Base-by-base conservation (phyloP, 1,140 invertebrate genomes). In the Drosophila nannoptera region DNA sequence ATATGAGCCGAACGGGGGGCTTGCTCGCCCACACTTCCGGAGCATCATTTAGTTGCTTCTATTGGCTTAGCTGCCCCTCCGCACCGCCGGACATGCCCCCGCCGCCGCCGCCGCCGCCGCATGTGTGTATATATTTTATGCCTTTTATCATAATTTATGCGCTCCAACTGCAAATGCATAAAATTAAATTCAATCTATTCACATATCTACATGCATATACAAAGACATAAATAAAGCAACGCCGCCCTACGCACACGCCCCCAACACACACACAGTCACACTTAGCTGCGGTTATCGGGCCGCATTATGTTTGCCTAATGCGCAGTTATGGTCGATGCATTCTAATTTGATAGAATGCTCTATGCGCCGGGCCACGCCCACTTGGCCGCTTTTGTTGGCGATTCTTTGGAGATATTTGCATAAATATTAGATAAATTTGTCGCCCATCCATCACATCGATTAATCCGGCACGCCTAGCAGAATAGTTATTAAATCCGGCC, bases 111-210 rank as follows among this genome's bases (percentile, higher is more conserved):
- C n/a, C n/a, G n/a, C n/a, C n/a, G n/a, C 43, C 42, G 4, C 12
- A 6, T 43, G 14, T 7, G 11, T 38, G 46, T 71, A 49, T 68
- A 75, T 78, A 78, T 78, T 78, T 78, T 78, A 78, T 78, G 76
- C 66, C 71, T 75, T 78, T 78, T 78, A 78, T 78, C 76, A 78
- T 78, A 78, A 78, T 78, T 78, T 78, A 78, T 78, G 71, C 76
- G 71, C 67, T 68, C 67, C 75, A 78, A 72, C 63, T 45, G 76
- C 76, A 78, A 78, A 78, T 75, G 76, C 76, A 75, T 78, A 78
- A 78, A 78, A 72, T 78, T 78, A 70, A 75, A 78, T 78, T 78
- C 71, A 78, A 78, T 78, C 75, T 71, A 62, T 56, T 29, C 54
- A 45, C 29, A 45, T 46, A 53, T 63, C 9, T 31, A 43, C 58